phyloP scores from a whole-genome alignment of 2,797 vertebrate species.

The Pangasius mekongensis region DNA sequence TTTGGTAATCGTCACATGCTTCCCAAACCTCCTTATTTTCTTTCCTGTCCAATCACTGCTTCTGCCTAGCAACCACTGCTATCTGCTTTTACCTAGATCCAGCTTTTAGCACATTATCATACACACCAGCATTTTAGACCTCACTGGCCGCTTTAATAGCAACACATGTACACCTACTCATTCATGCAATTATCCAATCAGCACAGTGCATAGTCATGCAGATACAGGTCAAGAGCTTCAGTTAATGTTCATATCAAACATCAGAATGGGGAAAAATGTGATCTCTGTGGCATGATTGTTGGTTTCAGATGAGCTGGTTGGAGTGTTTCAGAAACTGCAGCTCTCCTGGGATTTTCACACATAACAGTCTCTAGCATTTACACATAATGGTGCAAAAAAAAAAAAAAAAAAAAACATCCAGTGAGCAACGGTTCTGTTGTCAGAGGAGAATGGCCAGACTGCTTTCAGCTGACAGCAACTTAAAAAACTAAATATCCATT shows the following conservation, averaged over 20 bases:
- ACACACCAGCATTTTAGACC: background rate
- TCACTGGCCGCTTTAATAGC: background rate
- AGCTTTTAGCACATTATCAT: background rate
- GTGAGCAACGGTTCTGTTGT: background rate
- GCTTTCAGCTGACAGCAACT: background rate
- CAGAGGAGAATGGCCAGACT: background rate
- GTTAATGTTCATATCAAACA: background rate
- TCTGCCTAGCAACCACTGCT: too few relatives aligned
- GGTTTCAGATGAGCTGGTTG: background rate
- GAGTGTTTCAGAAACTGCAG: background rate
- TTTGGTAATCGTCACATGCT: background rate
- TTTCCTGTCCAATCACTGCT: background rate
- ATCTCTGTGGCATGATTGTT: background rate
- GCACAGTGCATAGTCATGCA: background rate
- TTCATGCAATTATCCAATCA: background rate
- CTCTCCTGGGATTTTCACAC: background rate
- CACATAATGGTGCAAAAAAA: background rate
- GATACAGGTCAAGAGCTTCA: background rate
- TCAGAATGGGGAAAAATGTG: background rate
- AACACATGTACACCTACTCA: background rate
- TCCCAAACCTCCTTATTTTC: background rate
- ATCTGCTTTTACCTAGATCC: background rate
- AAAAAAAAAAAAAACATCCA: background rate
- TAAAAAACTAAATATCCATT: background rate
- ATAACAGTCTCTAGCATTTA: background rate